Percentiles rank a stretch among this genome's conserved stretches.
Evolutionary conservation across 2,888 invertebrate species (phyloP).

Genomic region (Parnassius apollo): DNA sequence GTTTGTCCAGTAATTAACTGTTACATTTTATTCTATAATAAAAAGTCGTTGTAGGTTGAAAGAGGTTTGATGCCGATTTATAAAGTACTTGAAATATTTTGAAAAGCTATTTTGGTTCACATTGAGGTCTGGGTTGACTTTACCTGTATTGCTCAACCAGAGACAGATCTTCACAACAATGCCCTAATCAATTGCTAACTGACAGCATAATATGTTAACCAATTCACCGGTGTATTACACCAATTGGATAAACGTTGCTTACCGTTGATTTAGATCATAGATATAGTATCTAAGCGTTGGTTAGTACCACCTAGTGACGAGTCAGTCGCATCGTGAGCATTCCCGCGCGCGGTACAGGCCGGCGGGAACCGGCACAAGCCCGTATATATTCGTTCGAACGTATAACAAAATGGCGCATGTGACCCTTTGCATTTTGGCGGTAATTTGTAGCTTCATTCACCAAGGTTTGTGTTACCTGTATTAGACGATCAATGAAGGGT

Average conservation of each 20-base stretch:
- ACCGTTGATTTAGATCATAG: slow-evolving; percentile 36
- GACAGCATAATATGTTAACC: slow-evolving; percentile 34
- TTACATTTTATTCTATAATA: no score
- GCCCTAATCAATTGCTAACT: slow-evolving; percentile 41
- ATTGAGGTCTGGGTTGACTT: slow-evolving; percentile 22
- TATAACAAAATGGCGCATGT: slow-evolving; percentile 55
- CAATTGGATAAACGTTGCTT: slow-evolving; percentile 69
- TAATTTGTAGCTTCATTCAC: slow-evolving; percentile 69
- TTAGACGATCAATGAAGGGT: slow-evolving; percentile 11
- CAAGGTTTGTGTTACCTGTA: slow-evolving; percentile 61
- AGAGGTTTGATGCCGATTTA: no score
- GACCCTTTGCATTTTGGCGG: slow-evolving; percentile 65
- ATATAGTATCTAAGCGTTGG: slow-evolving; percentile 36
- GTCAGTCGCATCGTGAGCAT: slow-evolving; percentile 33
- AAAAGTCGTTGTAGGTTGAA: no score
- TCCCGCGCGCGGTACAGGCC: slow-evolving; percentile 49
- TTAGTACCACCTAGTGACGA: slow-evolving; percentile 33
- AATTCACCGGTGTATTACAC: slow-evolving; percentile 59
- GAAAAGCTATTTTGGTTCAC: background rate
- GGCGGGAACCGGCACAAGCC: slow-evolving; percentile 48
- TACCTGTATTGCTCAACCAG: slow-evolving; percentile 21
- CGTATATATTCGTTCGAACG: slow-evolving; percentile 28
- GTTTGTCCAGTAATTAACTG: no score
- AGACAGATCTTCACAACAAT: slow-evolving; percentile 31
- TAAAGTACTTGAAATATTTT: no score